Percentiles rank a stretch among this genome's conserved stretches.
phyloP scores from a whole-genome alignment of 2,888 invertebrate species.

The Dasypolia templi region DNA sequence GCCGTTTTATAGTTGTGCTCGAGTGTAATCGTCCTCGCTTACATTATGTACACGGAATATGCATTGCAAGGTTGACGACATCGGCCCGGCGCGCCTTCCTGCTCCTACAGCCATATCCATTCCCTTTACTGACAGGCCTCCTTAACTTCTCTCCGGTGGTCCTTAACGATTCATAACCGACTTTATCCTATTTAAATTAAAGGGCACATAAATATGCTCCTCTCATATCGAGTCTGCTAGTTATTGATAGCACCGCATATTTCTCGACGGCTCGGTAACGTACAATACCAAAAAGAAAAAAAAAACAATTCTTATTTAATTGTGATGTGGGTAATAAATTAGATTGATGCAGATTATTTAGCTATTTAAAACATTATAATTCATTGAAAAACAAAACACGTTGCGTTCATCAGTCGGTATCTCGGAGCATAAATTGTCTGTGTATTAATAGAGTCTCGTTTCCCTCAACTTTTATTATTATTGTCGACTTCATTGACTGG shows the following conservation, averaged over 20 bases:
- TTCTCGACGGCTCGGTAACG: slow-evolving; percentile 49
- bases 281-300: slow-evolving; percentile 62
- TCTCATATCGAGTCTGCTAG: slow-evolving; percentile 51
- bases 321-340: slow-evolving; percentile 61
- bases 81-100: slow-evolving; percentile 76
- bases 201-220: slow-evolving; percentile 59
- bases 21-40: slow-evolving; percentile 68
- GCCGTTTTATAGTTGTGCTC: slow-evolving; percentile 63
- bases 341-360: slow-evolving; percentile 62
- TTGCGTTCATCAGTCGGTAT: slow-evolving; percentile 66
- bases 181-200: slow-evolving; percentile 66
- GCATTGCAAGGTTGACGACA: slow-evolving; percentile 78
- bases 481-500: slow-evolving; percentile 87
- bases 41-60: slow-evolving; percentile 69
- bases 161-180: slow-evolving; percentile 64
- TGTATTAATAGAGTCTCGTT: slow-evolving; percentile 81
- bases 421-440: slow-evolving; percentile 72
- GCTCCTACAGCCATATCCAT: slow-evolving; percentile 68
- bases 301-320: slow-evolving; percentile 55
- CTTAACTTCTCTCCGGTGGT: slow-evolving; percentile 66
- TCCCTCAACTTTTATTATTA: slow-evolving; percentile 85
- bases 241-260: slow-evolving; percentile 65
- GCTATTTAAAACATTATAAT: slow-evolving; percentile 66
- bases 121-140: slow-evolving; percentile 66
- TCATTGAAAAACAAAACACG: slow-evolving; percentile 71